Evolutionary conservation across 2,888 invertebrate genomes (phyloP), one percentile per base, ranked within the genome.

Genomic region (Frankliniella fusca): DNA sequence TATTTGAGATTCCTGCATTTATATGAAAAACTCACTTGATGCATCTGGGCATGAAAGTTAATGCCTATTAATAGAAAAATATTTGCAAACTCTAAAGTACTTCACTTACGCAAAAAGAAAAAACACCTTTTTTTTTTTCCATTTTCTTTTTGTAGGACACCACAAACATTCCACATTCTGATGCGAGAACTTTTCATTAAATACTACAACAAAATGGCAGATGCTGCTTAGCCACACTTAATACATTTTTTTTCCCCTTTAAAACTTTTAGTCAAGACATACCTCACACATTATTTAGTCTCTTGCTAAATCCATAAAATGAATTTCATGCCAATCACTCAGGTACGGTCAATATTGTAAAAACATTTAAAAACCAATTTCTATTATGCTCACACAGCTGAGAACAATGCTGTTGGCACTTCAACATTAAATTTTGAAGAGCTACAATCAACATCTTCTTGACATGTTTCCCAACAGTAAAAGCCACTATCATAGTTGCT

Each of bases 401-500:
- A 76, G 27, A 23, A 27, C 12, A 76, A 1, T 23, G 70, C 27
- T 27, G 70, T 23, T 27, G 23, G 70, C 27, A 3, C 27, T 10
- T 76, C 70, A 27, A 23, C 23, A 27, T 76, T 9, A 27, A 76
- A 10, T 23, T 27, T 23, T 3, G 70, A 8, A 18, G 20, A 23
- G 54, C 54, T 54, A 28, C 28, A 20, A 10, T 54, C 54, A 81
- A 50, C 10, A n/a, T 38, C 48, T 50, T 50, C 81, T 23, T 18
- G 54, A n/a, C 50, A 54, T n/a, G 50, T 38, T 11, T 54, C 81
- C 27, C 81, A 50, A n/a, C 81, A 81, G 27, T 38, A 81, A 50
- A 81, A 81, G n/a, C 54, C 81, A 81, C 54, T 81, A 23, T 81
- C 61, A 23, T 54, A 50, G 54, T 81, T 48, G 27, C 70, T 76